Evolutionary conservation across 2,888 invertebrate genomes (phyloP).

Genomic region (Odiellus spinosus): DNA sequence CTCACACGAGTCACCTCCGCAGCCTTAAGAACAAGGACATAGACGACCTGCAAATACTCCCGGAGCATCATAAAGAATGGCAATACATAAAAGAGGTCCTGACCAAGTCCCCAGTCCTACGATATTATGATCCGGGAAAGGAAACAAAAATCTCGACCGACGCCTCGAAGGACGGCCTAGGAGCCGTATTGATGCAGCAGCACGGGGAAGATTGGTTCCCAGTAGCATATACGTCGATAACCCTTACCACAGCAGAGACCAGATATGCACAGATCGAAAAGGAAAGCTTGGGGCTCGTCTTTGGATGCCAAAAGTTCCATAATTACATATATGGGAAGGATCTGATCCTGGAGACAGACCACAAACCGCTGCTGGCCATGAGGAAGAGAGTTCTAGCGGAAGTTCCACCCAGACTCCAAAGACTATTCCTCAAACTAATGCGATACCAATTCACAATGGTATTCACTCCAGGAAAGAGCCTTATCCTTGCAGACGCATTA

Average conservation of each 20-base stretch:
- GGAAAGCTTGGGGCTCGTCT: conserved; percentile 28
- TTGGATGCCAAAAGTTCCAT: conserved; percentile 28
- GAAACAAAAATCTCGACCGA: conserved; percentile 22
- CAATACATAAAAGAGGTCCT: conserved; percentile 4
- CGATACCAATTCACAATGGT: conserved; percentile 27
- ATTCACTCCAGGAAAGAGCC: conserved; percentile 29
- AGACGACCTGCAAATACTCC: not conserved
- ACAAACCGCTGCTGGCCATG: conserved; percentile 34
- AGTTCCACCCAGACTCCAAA: conserved; percentile 29
- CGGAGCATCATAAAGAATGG: conserved; percentile 3
- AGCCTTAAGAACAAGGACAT: conserved; percentile 3
- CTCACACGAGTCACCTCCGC: conserved; percentile 5
- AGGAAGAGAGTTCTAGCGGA: conserved; percentile 25
- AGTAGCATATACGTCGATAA: conserved; percentile 20
- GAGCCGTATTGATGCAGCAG: conserved; percentile 21
- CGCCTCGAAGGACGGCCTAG: conserved; percentile 19
- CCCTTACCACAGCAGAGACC: too few relatives aligned
- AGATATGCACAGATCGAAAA: conserved; percentile 31
- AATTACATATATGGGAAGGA: conserved; percentile 29
- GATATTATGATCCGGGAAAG: conserved; percentile 14
- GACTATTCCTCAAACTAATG: conserved; percentile 33
- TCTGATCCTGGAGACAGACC: conserved; percentile 31
- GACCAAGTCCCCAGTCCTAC: conserved; percentile 16
- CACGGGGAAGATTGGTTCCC: conserved; percentile 9
- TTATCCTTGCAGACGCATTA: conserved; percentile 30